These are phyloP conservation scores for Anser brachyrhynchus DNA, from an alignment of 2,113 vertebrate species.

Conservation along the genomic window DNA sequence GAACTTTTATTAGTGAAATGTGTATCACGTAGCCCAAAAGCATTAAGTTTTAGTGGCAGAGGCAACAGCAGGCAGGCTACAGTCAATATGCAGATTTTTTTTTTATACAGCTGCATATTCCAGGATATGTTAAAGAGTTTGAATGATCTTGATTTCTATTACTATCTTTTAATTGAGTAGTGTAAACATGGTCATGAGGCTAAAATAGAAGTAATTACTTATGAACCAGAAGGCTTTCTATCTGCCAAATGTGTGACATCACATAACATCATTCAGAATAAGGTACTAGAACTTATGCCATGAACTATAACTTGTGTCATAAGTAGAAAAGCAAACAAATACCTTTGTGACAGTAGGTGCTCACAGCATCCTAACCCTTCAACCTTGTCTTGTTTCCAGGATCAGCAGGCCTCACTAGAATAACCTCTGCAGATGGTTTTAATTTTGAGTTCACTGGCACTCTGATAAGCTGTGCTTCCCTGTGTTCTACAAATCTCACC, in stretches of 20 bases:
- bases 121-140: background rate
- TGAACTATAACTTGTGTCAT: background rate
- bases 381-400: background rate
- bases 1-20: background rate
- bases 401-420: background rate
- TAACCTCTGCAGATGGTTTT: background rate
- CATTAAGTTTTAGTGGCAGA: background rate
- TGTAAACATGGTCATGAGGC: background rate
- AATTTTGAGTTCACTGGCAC: background rate
- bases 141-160: background rate
- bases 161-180: background rate
- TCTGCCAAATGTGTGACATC: background rate
- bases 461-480: background rate
- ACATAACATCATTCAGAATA: background rate
- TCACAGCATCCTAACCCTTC: background rate
- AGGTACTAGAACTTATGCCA: background rate
- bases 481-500: background rate
- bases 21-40: background rate
- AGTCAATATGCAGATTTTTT: background rate
- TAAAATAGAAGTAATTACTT: background rate
- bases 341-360: background rate
- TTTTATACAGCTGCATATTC: background rate
- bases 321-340: background rate
- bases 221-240: background rate
- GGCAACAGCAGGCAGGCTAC: background rate